A percentile compares a stretch with the other conserved stretches of the same genome.
Conservation (phyloP, 2,888 invertebrate species). For the Lasioglossum marginatum region DNA sequence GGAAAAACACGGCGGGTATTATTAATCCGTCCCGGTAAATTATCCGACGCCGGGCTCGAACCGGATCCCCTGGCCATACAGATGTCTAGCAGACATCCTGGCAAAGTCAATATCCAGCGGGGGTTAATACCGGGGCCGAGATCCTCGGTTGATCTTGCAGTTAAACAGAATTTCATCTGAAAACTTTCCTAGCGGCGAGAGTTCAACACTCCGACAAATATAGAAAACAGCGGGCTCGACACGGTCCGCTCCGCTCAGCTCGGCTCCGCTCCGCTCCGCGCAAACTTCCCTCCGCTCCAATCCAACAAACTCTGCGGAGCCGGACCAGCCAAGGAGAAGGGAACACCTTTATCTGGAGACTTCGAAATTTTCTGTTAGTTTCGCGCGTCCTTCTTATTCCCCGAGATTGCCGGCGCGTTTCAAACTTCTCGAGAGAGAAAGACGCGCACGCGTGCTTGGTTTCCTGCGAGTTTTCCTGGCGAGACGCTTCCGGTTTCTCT, state of each 20-base stretch:
- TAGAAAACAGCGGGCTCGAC: constrained; percentile 40
- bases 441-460: constrained; percentile 11
- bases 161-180: constrained; percentile 53
- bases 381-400: constrained; percentile 35
- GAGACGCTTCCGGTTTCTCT: constrained; percentile 13
- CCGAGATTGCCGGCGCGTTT: constrained; percentile 54
- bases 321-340: not conserved
- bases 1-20: not conserved
- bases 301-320: not conserved
- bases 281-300: constrained; percentile 5
- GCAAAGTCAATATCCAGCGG: constrained; percentile 49
- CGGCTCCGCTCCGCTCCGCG: not conserved
- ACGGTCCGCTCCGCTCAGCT: not conserved
- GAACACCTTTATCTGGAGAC: constrained; percentile 52
- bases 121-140: constrained; percentile 39
- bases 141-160: constrained; percentile 60
- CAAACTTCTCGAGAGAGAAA: constrained; percentile 36
- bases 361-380: constrained; percentile 63
- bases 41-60: not conserved
- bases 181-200: constrained; percentile 38
- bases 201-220: constrained; percentile 51
- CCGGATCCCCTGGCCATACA: not conserved
- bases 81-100: constrained; percentile 27
- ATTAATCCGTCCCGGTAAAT: constrained; percentile 25
- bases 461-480: constrained; percentile 10